phyloP scores from a whole-genome alignment of 2,113 vertebrate species.

The Ailurus styani region DNA sequence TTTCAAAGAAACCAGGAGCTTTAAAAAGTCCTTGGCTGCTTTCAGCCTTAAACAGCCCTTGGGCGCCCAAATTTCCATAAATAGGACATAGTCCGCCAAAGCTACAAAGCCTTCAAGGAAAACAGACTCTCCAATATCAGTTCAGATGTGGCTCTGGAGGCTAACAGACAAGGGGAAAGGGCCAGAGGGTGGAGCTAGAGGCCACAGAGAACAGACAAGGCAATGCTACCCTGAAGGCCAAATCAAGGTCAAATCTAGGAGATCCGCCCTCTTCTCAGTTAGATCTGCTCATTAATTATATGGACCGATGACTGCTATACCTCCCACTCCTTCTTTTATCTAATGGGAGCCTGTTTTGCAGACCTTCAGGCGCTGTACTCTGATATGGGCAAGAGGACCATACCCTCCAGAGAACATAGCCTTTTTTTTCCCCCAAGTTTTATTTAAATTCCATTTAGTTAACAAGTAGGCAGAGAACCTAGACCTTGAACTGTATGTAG shows the following conservation, averaged over 20 bases:
- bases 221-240: not conserved
- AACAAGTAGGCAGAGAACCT: not conserved
- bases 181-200: not conserved
- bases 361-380: too few species aligned
- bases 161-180: not conserved
- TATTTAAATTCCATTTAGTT: not conserved
- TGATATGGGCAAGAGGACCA: not conserved
- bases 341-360: not conserved
- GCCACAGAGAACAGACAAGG: not conserved
- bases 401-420: not conserved
- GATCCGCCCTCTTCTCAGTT: too few species aligned
- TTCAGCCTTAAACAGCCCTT: not conserved
- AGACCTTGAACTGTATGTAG: not conserved
- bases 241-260: not conserved
- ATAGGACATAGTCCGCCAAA: not conserved
- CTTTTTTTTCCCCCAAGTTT: not conserved
- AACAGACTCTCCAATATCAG: not conserved
- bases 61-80: not conserved
- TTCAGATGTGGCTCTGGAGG: not conserved
- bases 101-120: not conserved
- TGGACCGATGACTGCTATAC: accelerated
- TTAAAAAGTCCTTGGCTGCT: not conserved
- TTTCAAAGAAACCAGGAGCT: not conserved
- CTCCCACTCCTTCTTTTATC: not conserved
- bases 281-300: not conserved